These are phyloP conservation scores for Drosophila murphyi DNA, from an alignment of 1,140 invertebrate genomes.

Conservation along the genomic window DNA sequence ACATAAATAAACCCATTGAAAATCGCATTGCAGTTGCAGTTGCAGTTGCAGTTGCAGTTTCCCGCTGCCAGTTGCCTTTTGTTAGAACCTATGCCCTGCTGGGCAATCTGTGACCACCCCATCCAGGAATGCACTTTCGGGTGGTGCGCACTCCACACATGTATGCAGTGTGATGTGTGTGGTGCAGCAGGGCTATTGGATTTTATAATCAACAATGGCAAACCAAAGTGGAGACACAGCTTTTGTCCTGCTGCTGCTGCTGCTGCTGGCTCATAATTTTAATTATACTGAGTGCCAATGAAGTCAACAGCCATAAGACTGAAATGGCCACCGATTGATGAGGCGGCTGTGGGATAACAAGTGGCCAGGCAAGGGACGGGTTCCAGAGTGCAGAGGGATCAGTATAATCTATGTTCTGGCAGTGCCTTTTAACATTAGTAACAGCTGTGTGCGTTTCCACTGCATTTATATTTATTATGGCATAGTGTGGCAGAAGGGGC, in stretches of 20 bases:
- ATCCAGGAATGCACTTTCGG: constrained; percentile 60
- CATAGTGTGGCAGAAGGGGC: not conserved
- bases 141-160: not conserved
- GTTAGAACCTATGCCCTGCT: constrained; percentile 38
- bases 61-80: constrained; percentile 44
- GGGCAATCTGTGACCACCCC: constrained; percentile 12
- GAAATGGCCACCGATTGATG: constrained; percentile 73
- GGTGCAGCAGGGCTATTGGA: constrained; percentile 53
- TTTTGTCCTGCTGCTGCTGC: constrained; percentile 59
- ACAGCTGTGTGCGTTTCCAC: constrained; percentile 75
- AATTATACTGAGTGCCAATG: constrained; percentile 83
- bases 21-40: constrained; percentile 67
- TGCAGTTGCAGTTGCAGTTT: constrained; percentile 38
- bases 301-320: constrained; percentile 80
- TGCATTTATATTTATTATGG: constrained; percentile 81
- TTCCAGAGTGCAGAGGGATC: constrained; percentile 21
- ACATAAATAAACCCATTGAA: constrained; percentile 78
- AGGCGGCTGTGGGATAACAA: constrained; percentile 10
- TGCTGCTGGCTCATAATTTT: constrained; percentile 74
- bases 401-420: constrained; percentile 34
- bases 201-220: constrained; percentile 82
- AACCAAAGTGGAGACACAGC: constrained; percentile 59
- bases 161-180: constrained; percentile 58
- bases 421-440: constrained; percentile 67
- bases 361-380: not conserved